A percentile compares a stretch with the other conserved stretches of the same genome.
These are phyloP conservation scores for Lota lota DNA, from an alignment of 2,113 vertebrate species.

Conservation along the genomic window DNA sequence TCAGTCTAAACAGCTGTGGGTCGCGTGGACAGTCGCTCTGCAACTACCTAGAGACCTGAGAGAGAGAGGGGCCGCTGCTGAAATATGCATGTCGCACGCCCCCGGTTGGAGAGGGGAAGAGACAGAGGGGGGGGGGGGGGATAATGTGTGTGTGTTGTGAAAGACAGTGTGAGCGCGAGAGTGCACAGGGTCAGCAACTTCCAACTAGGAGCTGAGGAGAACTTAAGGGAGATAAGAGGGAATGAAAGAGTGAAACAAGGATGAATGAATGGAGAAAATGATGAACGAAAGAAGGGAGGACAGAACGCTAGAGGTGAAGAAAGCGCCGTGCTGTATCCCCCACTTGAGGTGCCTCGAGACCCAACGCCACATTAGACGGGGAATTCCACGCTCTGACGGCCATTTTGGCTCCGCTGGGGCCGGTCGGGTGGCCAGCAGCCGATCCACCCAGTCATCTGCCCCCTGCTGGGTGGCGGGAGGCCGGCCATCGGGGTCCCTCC, in stretches of 20 bases:
- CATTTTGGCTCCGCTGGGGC: neutral
- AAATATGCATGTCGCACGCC: conserved; percentile 72
- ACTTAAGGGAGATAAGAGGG: neutral
- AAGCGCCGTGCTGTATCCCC: neutral
- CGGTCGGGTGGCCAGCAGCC: neutral
- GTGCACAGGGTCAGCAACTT: neutral
- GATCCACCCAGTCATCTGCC: neutral
- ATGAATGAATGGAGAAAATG: neutral
- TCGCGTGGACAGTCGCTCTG: conserved; percentile 49
- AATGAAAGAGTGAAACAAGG: neutral
- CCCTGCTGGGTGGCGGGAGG: no score
- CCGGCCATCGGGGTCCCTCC: conserved; percentile 34
- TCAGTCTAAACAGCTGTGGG: conserved; percentile 78
- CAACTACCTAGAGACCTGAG: conserved; percentile 66
- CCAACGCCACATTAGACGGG: neutral
- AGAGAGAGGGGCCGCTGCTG: conserved; percentile 52
- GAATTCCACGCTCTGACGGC: neutral
- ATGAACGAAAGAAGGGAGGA: neutral
- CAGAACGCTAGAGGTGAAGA: neutral
- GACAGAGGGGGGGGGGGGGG: neutral
- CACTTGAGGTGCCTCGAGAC: neutral
- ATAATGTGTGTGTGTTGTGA: neutral
- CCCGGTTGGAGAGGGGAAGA: neutral
- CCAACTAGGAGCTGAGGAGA: neutral
- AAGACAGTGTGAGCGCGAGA: neutral